These are phyloP conservation scores for Umimayanthus chanpuru DNA, from an alignment of 92 coral and sea anemone species.

Conservation along the genomic window DNA sequence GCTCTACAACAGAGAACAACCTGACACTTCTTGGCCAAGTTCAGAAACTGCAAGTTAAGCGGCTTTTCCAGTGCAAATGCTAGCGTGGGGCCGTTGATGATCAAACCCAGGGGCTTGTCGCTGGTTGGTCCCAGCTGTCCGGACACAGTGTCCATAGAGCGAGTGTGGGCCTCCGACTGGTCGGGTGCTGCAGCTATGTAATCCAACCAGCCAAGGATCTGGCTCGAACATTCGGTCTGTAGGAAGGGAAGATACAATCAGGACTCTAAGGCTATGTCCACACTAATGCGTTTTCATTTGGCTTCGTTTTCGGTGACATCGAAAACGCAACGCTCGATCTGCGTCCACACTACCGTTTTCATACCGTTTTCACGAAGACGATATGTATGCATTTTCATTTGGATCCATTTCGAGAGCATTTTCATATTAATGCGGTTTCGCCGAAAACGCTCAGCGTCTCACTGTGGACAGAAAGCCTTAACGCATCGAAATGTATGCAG, in stretches of 20 bases:
- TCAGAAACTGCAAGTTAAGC: slow-evolving; percentile 77
- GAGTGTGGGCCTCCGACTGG: slow-evolving; percentile 33
- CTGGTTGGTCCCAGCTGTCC: slow-evolving; percentile 38
- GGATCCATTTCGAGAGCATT: too few species aligned
- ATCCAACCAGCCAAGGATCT: slow-evolving; percentile 79
- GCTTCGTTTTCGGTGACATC: too few species aligned
- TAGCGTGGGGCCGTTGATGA: slow-evolving; percentile 93
- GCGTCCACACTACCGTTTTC: too few species aligned
- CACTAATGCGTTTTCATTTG: too few species aligned
- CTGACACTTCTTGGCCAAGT: slow-evolving; percentile 83
- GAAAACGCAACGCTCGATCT: too few species aligned
- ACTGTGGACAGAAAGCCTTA: too few species aligned
- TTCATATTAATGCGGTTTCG: too few species aligned
- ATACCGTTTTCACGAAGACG: too few species aligned
- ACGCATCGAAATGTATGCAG: too few species aligned
- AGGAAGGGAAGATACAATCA: slow-evolving; percentile 7
- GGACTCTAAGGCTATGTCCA: too few species aligned
- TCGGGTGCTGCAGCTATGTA: slow-evolving; percentile 55
- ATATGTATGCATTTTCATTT: too few species aligned
- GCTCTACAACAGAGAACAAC: slow-evolving; percentile 98
- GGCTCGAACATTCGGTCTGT: slow-evolving; percentile 86
- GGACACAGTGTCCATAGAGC: slow-evolving; percentile 58
- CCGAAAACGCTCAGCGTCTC: too few species aligned
- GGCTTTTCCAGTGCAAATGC: slow-evolving; percentile 87
- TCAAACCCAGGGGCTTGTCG: slow-evolving; percentile 66